Percentiles rank a stretch among this genome's conserved stretches.
These are phyloP conservation scores for Lasioglossum leucozonium DNA, from an alignment of 2,888 invertebrate species.

Conservation along the genomic window DNA sequence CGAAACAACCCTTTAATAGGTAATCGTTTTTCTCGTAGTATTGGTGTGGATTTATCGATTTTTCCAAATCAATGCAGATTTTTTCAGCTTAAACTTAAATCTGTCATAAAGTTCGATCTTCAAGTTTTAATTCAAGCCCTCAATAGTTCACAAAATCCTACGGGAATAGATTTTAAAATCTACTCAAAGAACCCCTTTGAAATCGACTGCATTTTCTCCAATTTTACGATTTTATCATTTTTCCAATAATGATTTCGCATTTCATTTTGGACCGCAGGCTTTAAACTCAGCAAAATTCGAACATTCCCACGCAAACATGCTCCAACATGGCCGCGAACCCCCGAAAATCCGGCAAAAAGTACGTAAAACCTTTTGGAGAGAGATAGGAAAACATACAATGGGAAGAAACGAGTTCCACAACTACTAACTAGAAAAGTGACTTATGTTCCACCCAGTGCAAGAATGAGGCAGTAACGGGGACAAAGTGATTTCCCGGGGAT, in stretches of 20 bases:
- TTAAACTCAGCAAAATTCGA: background rate
- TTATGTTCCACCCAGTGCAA: background rate
- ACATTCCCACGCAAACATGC: background rate
- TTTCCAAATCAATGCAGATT: no score
- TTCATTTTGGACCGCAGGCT: background rate
- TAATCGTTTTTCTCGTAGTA: no score
- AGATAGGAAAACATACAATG: background rate
- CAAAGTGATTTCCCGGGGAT: constrained; percentile 13
- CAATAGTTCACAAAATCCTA: no score
- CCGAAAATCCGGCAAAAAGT: background rate
- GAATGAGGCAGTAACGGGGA: background rate
- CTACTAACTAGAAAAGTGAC: background rate
- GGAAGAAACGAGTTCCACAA: background rate
- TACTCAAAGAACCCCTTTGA: no score
- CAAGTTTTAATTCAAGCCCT: background rate
- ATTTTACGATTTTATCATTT: no score
- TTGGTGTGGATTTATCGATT: no score
- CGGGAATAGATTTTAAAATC: no score
- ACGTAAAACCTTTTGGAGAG: background rate
- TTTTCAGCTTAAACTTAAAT: no score
- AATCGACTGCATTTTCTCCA: no score
- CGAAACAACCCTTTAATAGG: no score
- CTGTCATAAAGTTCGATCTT: background rate
- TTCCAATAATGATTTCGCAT: no score
- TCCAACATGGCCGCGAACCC: background rate